These are phyloP conservation scores for Clarias magur DNA, from an alignment of 2,113 vertebrate genomes.

Conservation along the genomic window DNA sequence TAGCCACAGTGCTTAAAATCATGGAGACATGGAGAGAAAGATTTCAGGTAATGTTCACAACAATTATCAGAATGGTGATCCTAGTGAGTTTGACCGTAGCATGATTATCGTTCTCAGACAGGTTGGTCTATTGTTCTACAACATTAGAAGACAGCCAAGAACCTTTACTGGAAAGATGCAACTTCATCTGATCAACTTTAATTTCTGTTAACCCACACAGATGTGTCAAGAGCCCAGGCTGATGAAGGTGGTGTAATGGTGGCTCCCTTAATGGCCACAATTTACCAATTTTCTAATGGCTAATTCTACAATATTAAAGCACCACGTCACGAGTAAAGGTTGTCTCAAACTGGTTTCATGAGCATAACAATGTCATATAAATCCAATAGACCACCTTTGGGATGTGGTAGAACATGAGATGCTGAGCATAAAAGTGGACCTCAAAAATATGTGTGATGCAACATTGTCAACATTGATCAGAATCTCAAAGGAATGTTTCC, in stretches of 20 bases:
- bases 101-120: not conserved
- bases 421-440: not conserved
- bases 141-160: not conserved
- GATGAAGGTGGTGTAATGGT: not conserved
- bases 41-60: not conserved
- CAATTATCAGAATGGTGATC: not conserved
- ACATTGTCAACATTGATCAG: not conserved
- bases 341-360: not conserved
- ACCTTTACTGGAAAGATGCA: not conserved
- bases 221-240: not conserved
- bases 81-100: not conserved
- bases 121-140: not conserved
- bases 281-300: not conserved
- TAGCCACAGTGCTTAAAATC: not conserved
- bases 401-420: not conserved
- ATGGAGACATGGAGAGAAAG: not conserved
- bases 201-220: not conserved
- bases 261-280: not conserved
- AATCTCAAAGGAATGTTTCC: not conserved
- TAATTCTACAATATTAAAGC: not conserved
- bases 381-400: not conserved
- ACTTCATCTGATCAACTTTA: not conserved
- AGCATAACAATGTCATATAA: not conserved
- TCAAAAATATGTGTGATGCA: not conserved
- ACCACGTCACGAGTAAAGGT: not conserved